These are phyloP conservation scores for Leucophenga varia DNA, from an alignment of 1,140 invertebrate species.

Conservation along the genomic window DNA sequence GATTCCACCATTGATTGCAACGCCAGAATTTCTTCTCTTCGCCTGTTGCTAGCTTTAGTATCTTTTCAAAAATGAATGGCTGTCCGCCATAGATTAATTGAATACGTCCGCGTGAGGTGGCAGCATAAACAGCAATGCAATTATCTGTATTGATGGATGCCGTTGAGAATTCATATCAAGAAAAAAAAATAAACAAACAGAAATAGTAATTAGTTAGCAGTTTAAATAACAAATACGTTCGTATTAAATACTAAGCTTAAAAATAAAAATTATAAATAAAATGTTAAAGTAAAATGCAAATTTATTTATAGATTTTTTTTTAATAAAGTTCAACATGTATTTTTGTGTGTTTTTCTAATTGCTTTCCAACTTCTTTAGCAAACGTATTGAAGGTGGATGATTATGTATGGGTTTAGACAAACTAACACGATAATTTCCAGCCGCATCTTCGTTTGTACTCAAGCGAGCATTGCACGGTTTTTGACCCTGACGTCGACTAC, in stretches of 20 bases:
- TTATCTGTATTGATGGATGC: slow-evolving; percentile 23
- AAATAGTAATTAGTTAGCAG: neutral
- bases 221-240: too few relatives aligned
- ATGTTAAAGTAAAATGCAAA: too few relatives aligned
- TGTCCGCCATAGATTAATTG: slow-evolving; percentile 54
- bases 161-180: neutral
- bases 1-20: slow-evolving; percentile 57
- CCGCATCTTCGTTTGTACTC: slow-evolving; percentile 16
- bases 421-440: slow-evolving; percentile 18
- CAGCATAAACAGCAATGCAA: slow-evolving; percentile 45
- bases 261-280: too few relatives aligned
- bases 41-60: slow-evolving; percentile 41
- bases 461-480: slow-evolving; percentile 23
- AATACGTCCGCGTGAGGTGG: slow-evolving; percentile 49
- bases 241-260: too few relatives aligned
- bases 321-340: neutral
- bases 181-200: slow-evolving; percentile 1
- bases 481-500: slow-evolving; percentile 6
- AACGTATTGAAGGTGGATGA: slow-evolving; percentile 16
- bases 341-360: neutral
- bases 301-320: neutral
- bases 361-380: slow-evolving; percentile 16
- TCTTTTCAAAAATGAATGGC: slow-evolving; percentile 55
- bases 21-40: slow-evolving; percentile 54
- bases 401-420: slow-evolving; percentile 21